Percentiles rank a stretch among this genome's conserved stretches.
Evolutionary conservation across 2,113 vertebrate species (phyloP).

Genomic region (Phylloscopus whistleri): DNA sequence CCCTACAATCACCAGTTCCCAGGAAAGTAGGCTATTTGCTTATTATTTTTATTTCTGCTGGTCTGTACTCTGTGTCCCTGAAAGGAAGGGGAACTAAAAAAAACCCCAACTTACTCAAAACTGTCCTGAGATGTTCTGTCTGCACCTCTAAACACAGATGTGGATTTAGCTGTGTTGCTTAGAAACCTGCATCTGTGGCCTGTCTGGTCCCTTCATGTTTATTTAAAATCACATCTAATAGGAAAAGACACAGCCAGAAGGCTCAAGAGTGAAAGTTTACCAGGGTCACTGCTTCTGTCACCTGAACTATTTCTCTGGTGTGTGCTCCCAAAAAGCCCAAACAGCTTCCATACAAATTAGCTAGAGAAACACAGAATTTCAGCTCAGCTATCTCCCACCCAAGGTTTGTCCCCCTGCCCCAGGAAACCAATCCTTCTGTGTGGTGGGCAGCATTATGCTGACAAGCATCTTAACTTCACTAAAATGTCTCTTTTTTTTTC

Average conservation of each 20-base stretch:
- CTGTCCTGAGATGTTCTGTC: neutral
- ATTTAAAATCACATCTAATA: slow-evolving; percentile 61
- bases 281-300: slow-evolving; percentile 37
- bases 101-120: neutral
- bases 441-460: neutral
- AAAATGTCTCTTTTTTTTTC: neutral
- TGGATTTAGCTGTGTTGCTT: slow-evolving; percentile 40
- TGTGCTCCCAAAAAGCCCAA: neutral
- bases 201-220: slow-evolving; percentile 47
- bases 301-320: slow-evolving; percentile 5
- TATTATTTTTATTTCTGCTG: neutral
- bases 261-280: slow-evolving; percentile 36
- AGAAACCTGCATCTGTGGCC: slow-evolving; percentile 19
- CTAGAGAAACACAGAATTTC: neutral
- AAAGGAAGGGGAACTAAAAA: neutral
- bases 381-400: neutral
- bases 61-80: neutral
- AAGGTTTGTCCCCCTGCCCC: neutral
- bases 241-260: slow-evolving; percentile 35
- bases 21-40: neutral
- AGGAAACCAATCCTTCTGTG: neutral
- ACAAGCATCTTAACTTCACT: neutral
- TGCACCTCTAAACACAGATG: neutral
- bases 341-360: neutral
- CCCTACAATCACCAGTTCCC: neutral